A percentile compares a stretch with the other conserved stretches of the same genome.
Evolutionary conservation across 2,113 vertebrate species (phyloP).

Genomic region (Tychaedon coryphoeus): DNA sequence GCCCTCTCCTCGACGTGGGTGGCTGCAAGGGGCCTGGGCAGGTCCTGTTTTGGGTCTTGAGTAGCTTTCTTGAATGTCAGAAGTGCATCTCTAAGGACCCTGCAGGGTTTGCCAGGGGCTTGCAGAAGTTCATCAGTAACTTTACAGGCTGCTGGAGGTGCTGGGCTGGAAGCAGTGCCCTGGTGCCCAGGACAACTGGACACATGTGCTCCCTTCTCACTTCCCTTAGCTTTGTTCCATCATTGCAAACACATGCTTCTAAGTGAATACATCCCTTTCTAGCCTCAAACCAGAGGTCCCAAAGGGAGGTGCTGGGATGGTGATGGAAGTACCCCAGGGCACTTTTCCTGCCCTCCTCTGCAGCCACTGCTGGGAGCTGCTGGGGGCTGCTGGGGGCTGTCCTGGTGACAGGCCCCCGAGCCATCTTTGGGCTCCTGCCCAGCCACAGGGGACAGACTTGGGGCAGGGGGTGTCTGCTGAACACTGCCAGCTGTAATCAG

Average conservation of each 20-base stretch:
- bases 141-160: not conserved
- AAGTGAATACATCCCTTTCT: not conserved
- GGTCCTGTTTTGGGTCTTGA: rapidly evolving
- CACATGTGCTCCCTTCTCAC: not conserved
- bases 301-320: not conserved
- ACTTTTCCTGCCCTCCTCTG: not conserved
- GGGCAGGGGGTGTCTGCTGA: not conserved
- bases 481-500: not conserved
- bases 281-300: not conserved
- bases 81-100: not conserved
- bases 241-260: not conserved
- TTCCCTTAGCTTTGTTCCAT: not conserved
- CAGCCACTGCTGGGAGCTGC: not conserved
- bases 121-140: not conserved
- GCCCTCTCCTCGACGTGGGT: not conserved
- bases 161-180: not conserved
- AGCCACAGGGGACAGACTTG: not conserved
- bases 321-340: not conserved
- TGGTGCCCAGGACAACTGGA: rapidly evolving
- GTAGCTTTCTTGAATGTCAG: not conserved
- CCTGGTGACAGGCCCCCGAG: rapidly evolving
- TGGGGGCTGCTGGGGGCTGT: not conserved
- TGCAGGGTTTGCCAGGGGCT: not conserved
- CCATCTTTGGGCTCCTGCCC: not conserved
- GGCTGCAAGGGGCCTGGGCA: not conserved